These are phyloP conservation scores for Leptobrachium leishanense DNA, from an alignment of 2,113 vertebrate genomes.

Conservation along the genomic window DNA sequence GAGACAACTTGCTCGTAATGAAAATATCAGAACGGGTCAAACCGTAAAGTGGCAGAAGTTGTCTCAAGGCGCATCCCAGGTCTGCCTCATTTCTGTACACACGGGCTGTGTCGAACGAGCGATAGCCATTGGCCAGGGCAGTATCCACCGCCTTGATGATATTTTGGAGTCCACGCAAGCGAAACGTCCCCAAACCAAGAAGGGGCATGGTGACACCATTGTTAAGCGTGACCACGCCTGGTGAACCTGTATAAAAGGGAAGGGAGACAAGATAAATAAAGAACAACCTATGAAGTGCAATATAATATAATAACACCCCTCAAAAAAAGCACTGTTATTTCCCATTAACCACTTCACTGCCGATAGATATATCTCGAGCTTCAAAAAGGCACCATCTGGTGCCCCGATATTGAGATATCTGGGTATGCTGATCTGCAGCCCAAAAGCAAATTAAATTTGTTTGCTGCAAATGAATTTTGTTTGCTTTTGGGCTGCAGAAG, in stretches of 20 bases:
- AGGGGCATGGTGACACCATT: constrained; percentile 72
- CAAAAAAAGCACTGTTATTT: too few relatives aligned
- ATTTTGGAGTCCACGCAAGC: constrained; percentile 58
- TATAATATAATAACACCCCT: too few relatives aligned
- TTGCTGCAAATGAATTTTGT: too few relatives aligned
- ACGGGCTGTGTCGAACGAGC: constrained; percentile 75
- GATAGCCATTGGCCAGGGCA: constrained; percentile 70
- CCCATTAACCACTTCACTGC: too few relatives aligned
- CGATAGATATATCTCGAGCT: too few relatives aligned
- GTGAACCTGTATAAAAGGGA: neutral
- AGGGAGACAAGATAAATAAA: neutral
- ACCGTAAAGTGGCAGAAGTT: constrained; percentile 70
- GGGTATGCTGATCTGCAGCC: too few relatives aligned
- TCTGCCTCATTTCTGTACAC: constrained; percentile 75
- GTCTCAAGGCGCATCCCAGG: constrained; percentile 64
- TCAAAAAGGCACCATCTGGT: too few relatives aligned
- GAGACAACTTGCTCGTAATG: constrained; percentile 76
- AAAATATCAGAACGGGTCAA: constrained; percentile 70
- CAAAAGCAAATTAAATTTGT: too few relatives aligned
- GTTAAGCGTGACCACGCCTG: constrained; percentile 61
- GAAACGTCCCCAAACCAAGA: constrained; percentile 77
- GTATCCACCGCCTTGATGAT: constrained; percentile 65
- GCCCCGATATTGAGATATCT: too few relatives aligned
- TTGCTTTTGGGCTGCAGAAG: too few relatives aligned
- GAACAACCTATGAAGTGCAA: neutral